Conservation (phyloP, 2,888 invertebrate species). For the Acheta domesticus region DNA sequence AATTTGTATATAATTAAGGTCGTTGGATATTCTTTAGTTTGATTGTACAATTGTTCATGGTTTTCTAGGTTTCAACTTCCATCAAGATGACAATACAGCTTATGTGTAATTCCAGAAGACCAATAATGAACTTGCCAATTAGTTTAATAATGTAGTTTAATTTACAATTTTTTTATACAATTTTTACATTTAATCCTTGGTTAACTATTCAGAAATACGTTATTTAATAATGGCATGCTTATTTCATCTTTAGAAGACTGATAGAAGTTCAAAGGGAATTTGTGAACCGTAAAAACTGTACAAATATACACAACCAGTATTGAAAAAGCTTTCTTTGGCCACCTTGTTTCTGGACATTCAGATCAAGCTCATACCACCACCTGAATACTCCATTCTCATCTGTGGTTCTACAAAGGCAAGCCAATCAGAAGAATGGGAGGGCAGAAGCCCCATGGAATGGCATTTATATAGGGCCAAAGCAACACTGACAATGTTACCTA, state of each 20-base stretch:
- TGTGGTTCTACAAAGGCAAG: conserved; percentile 93
- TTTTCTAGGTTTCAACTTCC: background rate
- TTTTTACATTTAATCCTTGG: background rate
- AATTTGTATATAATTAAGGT: too few relatives aligned
- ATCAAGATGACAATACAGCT: background rate
- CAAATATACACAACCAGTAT: conserved; percentile 7
- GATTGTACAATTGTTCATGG: background rate
- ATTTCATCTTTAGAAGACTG: background rate
- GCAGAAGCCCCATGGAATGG: conserved; percentile 94
- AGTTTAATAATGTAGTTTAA: background rate
- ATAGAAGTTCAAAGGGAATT: background rate
- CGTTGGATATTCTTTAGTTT: background rate
- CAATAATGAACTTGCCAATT: background rate
- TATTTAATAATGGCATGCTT: background rate
- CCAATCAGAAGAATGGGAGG: conserved; percentile 98
- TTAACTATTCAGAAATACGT: too few relatives aligned
- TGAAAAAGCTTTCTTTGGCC: background rate
- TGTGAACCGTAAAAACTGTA: background rate
- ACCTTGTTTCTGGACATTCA: background rate
- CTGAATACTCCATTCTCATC: conserved; percentile 77
- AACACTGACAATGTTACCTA: conserved; percentile 91
- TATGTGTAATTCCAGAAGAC: background rate
- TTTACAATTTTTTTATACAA: background rate
- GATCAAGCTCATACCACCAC: conserved; percentile 65
- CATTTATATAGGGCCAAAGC: conserved; percentile 93